Percentiles rank a stretch among this genome's conserved stretches.
phyloP scores from a whole-genome alignment of 2,797 vertebrate species.

The Channallabes apus region DNA sequence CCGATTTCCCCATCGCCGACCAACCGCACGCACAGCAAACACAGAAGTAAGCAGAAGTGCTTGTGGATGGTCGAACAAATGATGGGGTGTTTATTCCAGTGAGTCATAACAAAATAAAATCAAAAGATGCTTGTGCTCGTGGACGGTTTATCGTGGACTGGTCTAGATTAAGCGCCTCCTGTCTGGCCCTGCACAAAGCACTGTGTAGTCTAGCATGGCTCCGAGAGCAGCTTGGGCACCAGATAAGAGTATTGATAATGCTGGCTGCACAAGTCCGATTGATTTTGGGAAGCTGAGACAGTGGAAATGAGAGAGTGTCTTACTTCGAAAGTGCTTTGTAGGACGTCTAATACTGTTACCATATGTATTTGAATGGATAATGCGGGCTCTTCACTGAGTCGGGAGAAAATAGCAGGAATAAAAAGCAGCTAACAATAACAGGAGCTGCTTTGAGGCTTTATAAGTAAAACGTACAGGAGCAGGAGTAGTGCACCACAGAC shows the following conservation, averaged over 20 bases:
- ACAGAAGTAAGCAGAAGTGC: conserved; percentile 55
- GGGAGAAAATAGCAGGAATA: neutral
- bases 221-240: conserved; percentile 50
- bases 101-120: conserved; percentile 75
- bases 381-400: neutral
- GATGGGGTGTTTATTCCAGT: conserved; percentile 63
- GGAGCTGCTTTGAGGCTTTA: neutral
- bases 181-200: conserved; percentile 54
- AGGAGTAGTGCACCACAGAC: neutral
- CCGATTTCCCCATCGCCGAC: conserved; percentile 49
- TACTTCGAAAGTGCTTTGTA: conserved; percentile 65
- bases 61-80: conserved; percentile 47
- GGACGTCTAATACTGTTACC: conserved; percentile 37
- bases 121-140: conserved; percentile 53
- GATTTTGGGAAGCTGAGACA: conserved; percentile 66
- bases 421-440: neutral
- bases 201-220: conserved; percentile 71
- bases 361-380: conserved; percentile 32
- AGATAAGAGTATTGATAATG: conserved; percentile 67
- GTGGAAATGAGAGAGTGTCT: conserved; percentile 25
- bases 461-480: neutral
- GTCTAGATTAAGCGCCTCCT: conserved; percentile 54
- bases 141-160: conserved; percentile 55
- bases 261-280: conserved; percentile 58
- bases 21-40: conserved; percentile 56